phyloP scores from a whole-genome alignment of 2,888 invertebrate genomes.

The Neoascia interrupta region DNA sequence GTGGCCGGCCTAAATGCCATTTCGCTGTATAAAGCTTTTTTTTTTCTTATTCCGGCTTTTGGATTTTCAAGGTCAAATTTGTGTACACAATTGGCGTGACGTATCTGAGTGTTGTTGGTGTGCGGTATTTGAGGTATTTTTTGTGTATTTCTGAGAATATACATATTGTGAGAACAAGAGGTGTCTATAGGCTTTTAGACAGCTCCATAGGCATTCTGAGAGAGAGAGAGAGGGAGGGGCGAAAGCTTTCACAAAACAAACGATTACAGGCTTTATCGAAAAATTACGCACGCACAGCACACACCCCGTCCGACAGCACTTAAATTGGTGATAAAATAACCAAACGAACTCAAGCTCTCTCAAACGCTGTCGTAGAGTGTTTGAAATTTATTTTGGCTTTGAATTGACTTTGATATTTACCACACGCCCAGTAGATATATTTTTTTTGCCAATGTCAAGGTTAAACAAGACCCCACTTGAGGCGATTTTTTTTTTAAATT shows the following conservation, averaged over 20 bases:
- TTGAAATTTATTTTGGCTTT: background rate
- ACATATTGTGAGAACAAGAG: background rate
- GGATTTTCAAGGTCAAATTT: constrained; percentile 56
- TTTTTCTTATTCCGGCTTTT: no score
- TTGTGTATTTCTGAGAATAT: constrained; percentile 3
- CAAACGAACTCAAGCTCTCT: background rate
- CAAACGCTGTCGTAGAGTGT: background rate
- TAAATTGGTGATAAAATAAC: constrained; percentile 23
- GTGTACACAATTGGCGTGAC: constrained; percentile 57
- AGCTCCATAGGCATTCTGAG: constrained; percentile 1
- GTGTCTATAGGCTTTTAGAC: constrained; percentile 8
- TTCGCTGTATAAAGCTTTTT: constrained; percentile 47
- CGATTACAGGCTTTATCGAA: constrained; percentile 42
- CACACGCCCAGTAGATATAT: constrained; percentile 23
- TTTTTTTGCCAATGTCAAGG: constrained; percentile 54
- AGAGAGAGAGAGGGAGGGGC: constrained; percentile 16
- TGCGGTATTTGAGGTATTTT: no score
- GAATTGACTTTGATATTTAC: background rate
- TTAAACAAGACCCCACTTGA: constrained; percentile 17
- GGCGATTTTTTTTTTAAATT: background rate
- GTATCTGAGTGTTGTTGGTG: constrained; percentile 28
- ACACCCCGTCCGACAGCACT: constrained; percentile 14
- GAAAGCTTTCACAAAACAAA: constrained; percentile 52
- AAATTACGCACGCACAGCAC: constrained; percentile 45
- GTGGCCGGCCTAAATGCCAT: constrained; percentile 23